Base-by-base conservation (phyloP, 2,113 vertebrate genomes). In the Xiphias gladius region DNA sequence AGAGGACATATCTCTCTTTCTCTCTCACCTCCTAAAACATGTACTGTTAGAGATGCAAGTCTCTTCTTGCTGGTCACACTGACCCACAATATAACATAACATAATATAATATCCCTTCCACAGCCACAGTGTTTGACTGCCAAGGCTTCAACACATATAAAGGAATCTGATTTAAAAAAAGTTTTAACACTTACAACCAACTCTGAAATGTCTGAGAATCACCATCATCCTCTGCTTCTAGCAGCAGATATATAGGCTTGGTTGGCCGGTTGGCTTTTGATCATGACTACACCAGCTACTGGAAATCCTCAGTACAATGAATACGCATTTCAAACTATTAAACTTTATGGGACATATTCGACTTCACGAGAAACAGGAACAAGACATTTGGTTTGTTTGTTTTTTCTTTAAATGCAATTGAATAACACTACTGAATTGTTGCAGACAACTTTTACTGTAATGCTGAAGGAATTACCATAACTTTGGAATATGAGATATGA, bases 1-100 rank as follows among this genome's bases (percentile, higher is more conserved):
- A 85, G 89, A 93, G 87, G 84, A 93, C 89, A 93, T 71, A 74
- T 9, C 78, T 76, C 68, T 63, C 74, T 26, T 70, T 19, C 76
- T 73, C 58, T 41, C 61, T 70, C 73, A 28, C 67, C 79, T 79
- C 19, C 12, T 64, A 73, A 67, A 70, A 64, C 75, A 72, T 28
- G 26, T 7, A 41, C 35, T 41, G 20, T 12, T 9, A 66, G 30
- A 59, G 64, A 81, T 41, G 2, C 62, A 69, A 67, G 62, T 43
- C n/a, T 66, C 37, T 14, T 59, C 58, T 30, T 35, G 4, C 58
- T n/a, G 17, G 55, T 79, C 19, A 69, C 46, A 67, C 22, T 82
- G 39, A 77, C 74, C 55, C 24, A 58, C 65, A 73, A 59, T 55
- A 73, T 30, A 30, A 71, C 28, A 63, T 37, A 50, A 58, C 16